Evolutionary conservation across 2,113 vertebrate species (phyloP).

Genomic region (Myotis davidii): DNA sequence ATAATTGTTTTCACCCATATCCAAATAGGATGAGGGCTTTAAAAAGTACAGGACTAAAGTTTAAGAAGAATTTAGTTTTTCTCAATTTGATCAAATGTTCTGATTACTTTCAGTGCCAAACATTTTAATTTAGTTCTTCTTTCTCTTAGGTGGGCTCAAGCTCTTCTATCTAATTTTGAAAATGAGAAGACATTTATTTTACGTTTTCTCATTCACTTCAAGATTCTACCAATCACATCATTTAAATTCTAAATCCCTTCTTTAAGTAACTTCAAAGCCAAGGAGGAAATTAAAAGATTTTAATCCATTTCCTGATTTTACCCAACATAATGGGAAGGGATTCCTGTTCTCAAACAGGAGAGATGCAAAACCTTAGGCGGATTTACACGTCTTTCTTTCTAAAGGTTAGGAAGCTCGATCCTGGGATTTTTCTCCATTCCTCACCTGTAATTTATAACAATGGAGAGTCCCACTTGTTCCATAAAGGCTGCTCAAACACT

Average conservation of each 20-base stretch:
- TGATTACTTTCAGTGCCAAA: conserved; percentile 26
- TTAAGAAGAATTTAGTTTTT: conserved; percentile 38
- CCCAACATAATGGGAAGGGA: conserved; percentile 32
- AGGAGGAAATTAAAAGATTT: conserved; percentile 65
- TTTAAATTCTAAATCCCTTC: conserved; percentile 62
- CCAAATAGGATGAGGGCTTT: conserved; percentile 33
- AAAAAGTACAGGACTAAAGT: conserved; percentile 31
- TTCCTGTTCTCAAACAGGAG: background rate
- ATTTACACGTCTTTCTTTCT: background rate
- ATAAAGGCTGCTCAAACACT: background rate
- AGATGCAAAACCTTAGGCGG: background rate
- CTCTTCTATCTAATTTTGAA: conserved; percentile 55
- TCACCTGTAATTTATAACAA: background rate
- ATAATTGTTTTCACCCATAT: background rate
- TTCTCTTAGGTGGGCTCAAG: conserved; percentile 25
- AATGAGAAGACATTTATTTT: conserved; percentile 56
- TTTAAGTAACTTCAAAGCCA: conserved; percentile 50
- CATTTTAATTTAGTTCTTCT: conserved; percentile 59
- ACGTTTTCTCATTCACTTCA: background rate
- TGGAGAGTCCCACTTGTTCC: background rate
- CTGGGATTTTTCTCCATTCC: background rate
- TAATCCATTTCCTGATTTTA: conserved; percentile 41
- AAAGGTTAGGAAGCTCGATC: background rate
- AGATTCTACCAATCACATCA: background rate
- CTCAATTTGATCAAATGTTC: conserved; percentile 57